phyloP scores from a whole-genome alignment of 37 sponge, comb jelly and placozoan species.

The Agelas oroides region DNA sequence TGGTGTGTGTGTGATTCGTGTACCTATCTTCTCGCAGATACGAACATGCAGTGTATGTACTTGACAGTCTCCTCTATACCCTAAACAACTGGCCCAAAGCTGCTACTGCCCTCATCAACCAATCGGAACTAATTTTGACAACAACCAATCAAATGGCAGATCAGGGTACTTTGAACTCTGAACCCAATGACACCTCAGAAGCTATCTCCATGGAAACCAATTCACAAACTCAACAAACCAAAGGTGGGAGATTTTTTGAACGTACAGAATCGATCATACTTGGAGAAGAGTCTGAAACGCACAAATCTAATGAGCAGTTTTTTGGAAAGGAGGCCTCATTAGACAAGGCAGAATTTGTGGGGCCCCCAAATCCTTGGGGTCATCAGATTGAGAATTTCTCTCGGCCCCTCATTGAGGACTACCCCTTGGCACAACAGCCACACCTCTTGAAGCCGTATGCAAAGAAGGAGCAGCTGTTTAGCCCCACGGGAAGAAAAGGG shows the following conservation, averaged over 20 bases:
- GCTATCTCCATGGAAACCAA: background rate
- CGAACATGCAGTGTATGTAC: conserved; percentile 85
- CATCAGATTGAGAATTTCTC: conserved; percentile 6
- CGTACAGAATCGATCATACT: conserved; percentile 51
- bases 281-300: conserved; percentile 3
- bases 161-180: too few species aligned
- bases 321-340: conserved; percentile 27
- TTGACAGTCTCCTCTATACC: conserved; percentile 80
- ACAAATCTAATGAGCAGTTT: conserved; percentile 52
- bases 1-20: background rate
- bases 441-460: conserved; percentile 74
- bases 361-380: conserved; percentile 29
- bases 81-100: conserved; percentile 72
- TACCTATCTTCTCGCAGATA: conserved; percentile 47
- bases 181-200: too few species aligned
- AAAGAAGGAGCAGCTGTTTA: conserved; percentile 59
- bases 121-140: background rate
- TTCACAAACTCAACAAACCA: background rate
- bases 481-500: background rate
- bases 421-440: conserved; percentile 83
- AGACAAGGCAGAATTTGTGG: conserved; percentile 18
- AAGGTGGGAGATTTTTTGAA: conserved; percentile 30
- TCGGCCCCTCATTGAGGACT: conserved; percentile 53
- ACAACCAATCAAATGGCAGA: background rate
- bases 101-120: background rate